Percentiles rank a stretch among this genome's conserved stretches.
Evolutionary conservation across 2,797 vertebrate genomes (phyloP).

Genomic region (Phalanger gymnotis): DNA sequence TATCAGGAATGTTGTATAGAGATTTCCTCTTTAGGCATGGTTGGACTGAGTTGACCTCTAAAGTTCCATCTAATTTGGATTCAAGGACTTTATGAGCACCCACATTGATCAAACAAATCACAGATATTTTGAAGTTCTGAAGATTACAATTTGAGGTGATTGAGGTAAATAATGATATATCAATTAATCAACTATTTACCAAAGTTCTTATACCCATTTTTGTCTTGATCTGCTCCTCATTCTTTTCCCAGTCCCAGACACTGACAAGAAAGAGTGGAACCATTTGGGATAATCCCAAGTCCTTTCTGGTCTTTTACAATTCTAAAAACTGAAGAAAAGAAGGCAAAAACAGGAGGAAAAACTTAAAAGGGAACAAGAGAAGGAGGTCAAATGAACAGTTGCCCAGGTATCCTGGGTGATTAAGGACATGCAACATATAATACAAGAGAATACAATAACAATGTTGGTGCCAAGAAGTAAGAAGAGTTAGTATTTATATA

Average conservation of each 20-base stretch:
- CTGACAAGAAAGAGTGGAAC: neutral
- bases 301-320: neutral
- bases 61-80: neutral
- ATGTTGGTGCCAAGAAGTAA: neutral
- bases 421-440: neutral
- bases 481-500: neutral
- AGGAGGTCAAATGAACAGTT: neutral
- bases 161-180: too few species aligned
- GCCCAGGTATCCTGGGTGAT: neutral
- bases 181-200: too few species aligned
- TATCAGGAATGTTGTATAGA: neutral
- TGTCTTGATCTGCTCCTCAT: too few species aligned
- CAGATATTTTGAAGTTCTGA: too few species aligned
- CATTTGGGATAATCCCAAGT: neutral
- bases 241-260: too few species aligned
- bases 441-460: neutral
- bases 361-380: neutral
- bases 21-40: neutral
- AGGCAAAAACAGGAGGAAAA: neutral
- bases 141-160: too few species aligned
- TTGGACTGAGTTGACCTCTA: neutral
- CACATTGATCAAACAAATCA: neutral
- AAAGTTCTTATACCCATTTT: too few species aligned
- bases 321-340: neutral
- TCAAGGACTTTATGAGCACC: neutral